Evolutionary conservation across 2,888 invertebrate species (phyloP).

Genomic region (Terebella lapidaria): DNA sequence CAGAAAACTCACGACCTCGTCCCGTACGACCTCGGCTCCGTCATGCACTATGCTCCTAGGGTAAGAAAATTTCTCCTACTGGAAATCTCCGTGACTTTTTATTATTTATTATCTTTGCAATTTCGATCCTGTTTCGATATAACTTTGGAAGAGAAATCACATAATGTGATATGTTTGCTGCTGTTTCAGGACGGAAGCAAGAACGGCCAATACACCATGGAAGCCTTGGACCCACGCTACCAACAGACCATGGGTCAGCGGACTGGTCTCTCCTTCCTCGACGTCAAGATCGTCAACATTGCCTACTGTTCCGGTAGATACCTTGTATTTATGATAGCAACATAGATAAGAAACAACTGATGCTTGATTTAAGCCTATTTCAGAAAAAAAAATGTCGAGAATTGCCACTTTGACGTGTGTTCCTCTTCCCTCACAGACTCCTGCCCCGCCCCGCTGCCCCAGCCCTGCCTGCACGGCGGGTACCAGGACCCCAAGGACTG

Average conservation of each 20-base stretch:
- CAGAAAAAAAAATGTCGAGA: no score
- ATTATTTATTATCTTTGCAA: no score
- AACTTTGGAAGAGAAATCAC: no score
- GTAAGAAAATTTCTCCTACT: constrained; percentile 6
- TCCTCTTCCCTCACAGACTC: no score
- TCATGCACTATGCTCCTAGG: constrained; percentile 21
- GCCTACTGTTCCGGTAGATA: constrained; percentile 23
- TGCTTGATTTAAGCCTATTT: no score
- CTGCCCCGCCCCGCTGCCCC: constrained; percentile 2
- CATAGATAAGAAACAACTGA: no score
- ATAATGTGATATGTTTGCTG: not conserved
- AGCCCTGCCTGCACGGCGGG: constrained; percentile 17
- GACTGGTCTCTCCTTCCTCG: constrained; percentile 24
- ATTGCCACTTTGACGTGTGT: no score
- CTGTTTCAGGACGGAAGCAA: not conserved
- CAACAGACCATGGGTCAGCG: constrained; percentile 27
- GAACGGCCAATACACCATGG: constrained; percentile 20
- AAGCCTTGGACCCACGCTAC: constrained; percentile 19
- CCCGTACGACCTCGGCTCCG: constrained; percentile 18
- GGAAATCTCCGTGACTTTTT: no score
- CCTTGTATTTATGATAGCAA: no score
- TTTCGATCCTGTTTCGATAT: no score
- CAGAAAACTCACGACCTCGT: constrained; percentile 2
- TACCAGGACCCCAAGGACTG: constrained; percentile 37
- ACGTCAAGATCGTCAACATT: constrained; percentile 24